phyloP scores from a whole-genome alignment of 2,888 invertebrate genomes.

The Poecilobothrus nobilitatus region DNA sequence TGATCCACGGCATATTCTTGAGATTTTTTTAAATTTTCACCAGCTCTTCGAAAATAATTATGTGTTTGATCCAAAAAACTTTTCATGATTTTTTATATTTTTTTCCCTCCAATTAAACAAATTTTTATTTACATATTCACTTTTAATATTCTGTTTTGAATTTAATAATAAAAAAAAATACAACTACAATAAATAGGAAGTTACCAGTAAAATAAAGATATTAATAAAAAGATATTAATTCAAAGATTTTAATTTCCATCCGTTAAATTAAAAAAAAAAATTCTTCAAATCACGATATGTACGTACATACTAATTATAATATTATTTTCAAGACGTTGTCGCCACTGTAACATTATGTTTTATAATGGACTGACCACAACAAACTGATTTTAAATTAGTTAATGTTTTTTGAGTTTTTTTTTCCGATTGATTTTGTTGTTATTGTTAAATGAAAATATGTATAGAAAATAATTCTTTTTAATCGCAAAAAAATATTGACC shows the following conservation, averaged over 20 bases:
- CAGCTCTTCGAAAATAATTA: constrained; percentile 21
- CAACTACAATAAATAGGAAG: too few relatives aligned
- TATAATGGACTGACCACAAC: constrained; percentile 3
- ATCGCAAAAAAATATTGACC: neutral
- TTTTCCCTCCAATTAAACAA: neutral
- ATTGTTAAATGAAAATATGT: too few relatives aligned
- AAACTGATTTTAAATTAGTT: neutral
- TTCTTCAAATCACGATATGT: neutral
- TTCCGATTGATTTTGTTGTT: too few relatives aligned
- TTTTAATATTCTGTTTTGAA: neutral
- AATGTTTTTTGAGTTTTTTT: too few relatives aligned
- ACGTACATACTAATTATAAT: neutral
- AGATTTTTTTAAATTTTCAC: constrained; percentile 19
- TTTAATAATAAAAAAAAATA: neutral
- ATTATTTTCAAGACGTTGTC: too few relatives aligned
- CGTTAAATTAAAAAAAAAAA: neutral
- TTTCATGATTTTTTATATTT: neutral
- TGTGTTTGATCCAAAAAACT: constrained; percentile 8
- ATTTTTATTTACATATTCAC: too few relatives aligned
- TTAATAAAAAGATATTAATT: too few relatives aligned
- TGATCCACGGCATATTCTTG: constrained; percentile 22
- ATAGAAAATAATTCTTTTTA: too few relatives aligned
- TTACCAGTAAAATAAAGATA: too few relatives aligned
- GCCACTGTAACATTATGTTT: neutral
- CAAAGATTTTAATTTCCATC: too few relatives aligned